Conservation (phyloP, 2,113 vertebrate species). For the Rhinolophus ferrumequinum region DNA sequence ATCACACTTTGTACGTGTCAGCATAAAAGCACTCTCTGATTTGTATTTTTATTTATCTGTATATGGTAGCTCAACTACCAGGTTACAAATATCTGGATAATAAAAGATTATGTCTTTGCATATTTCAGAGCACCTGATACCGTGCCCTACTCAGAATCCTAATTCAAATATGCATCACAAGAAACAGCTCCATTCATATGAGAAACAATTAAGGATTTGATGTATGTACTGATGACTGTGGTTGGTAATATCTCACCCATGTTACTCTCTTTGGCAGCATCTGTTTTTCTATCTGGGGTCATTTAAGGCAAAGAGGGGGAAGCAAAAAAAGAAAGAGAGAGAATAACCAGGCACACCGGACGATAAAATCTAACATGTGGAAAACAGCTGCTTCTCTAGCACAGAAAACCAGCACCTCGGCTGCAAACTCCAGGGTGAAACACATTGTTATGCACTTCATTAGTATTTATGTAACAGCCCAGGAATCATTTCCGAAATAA, state of each 20-base stretch:
- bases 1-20: not conserved
- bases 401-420: not conserved
- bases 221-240: not conserved
- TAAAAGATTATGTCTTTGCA: not conserved
- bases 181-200: not conserved
- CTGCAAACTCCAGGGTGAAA: constrained; percentile 32
- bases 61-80: not conserved
- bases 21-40: not conserved
- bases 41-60: not conserved
- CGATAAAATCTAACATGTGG: not conserved
- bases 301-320: not conserved
- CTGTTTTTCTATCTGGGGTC: not conserved
- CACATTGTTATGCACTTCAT: constrained; percentile 47
- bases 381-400: not conserved
- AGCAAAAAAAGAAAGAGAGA: not conserved
- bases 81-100: not conserved
- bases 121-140: not conserved
- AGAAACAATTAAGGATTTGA: not conserved
- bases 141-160: not conserved
- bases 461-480: constrained; percentile 62
- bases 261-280: not conserved
- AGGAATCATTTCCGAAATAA: constrained; percentile 60
- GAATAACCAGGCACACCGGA: not conserved
- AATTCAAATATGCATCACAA: not conserved
- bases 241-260: not conserved